These are phyloP conservation scores for Hydropotes inermis DNA, from an alignment of 2,113 vertebrate species.

Conservation along the genomic window DNA sequence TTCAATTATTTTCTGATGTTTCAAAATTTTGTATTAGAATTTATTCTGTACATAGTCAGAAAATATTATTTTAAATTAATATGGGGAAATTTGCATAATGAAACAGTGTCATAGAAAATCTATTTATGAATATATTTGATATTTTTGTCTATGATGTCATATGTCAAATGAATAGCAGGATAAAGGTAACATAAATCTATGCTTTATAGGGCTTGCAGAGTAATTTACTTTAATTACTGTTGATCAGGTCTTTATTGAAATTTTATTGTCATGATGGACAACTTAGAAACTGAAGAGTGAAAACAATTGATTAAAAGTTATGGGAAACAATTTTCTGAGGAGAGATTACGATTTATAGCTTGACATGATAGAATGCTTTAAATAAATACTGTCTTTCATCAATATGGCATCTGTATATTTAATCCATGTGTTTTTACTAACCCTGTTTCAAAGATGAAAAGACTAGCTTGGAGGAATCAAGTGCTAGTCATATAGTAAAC, in stretches of 20 bases:
- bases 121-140: not conserved
- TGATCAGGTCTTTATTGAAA: not conserved
- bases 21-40: not conserved
- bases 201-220: not conserved
- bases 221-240: not conserved
- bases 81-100: not conserved
- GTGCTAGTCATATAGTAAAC: not conserved
- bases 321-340: not conserved
- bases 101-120: not conserved
- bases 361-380: not conserved
- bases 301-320: not conserved
- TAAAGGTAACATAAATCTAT: not conserved
- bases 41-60: not conserved
- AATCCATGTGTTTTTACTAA: not conserved
- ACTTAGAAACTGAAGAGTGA: not conserved
- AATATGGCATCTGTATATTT: not conserved
- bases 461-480: not conserved
- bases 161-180: not conserved
- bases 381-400: not conserved
- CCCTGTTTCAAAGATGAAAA: not conserved
- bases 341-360: not conserved
- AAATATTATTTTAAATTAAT: not conserved
- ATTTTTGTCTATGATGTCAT: not conserved
- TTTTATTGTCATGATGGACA: not conserved
- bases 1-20: not conserved